These are phyloP conservation scores for Leucoraja ocellata DNA, from an alignment of 2,797 vertebrate species.

Conservation along the genomic window DNA sequence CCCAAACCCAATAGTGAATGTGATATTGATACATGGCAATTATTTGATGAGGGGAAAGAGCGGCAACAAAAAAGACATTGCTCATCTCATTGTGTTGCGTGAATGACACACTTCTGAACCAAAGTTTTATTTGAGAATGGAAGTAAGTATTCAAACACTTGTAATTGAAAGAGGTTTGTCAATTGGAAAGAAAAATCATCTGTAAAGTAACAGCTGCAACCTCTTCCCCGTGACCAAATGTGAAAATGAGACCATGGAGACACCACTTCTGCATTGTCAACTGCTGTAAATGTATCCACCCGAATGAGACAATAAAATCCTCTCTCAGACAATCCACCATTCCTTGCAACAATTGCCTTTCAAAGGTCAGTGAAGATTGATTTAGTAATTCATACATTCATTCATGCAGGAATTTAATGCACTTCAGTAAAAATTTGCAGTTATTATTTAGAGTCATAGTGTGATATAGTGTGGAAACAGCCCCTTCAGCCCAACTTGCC, in stretches of 20 bases:
- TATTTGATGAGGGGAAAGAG: not conserved
- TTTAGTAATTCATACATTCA: not conserved
- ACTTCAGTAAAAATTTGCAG: not conserved
- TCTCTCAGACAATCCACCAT: not conserved
- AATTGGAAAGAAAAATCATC: not conserved
- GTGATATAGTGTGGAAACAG: too few relatives aligned
- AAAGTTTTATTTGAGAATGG: not conserved
- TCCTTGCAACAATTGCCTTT: not conserved
- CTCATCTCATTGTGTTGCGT: not conserved
- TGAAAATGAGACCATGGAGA: not conserved
- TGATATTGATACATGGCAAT: not conserved
- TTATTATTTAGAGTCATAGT: not conserved
- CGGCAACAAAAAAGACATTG: not conserved
- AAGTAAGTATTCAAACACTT: not conserved
- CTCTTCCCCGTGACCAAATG: not conserved
- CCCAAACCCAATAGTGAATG: not conserved
- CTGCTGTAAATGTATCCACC: not conserved
- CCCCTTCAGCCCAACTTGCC: too few relatives aligned
- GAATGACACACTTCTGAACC: not conserved
- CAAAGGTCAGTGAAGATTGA: not conserved
- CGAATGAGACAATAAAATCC: not conserved
- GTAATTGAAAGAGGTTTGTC: not conserved
- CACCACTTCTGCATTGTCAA: not conserved
- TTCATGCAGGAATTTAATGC: not conserved
- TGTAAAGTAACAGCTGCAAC: not conserved